phyloP scores from a whole-genome alignment of 2,113 vertebrate species.

The Morphnarchus princeps region DNA sequence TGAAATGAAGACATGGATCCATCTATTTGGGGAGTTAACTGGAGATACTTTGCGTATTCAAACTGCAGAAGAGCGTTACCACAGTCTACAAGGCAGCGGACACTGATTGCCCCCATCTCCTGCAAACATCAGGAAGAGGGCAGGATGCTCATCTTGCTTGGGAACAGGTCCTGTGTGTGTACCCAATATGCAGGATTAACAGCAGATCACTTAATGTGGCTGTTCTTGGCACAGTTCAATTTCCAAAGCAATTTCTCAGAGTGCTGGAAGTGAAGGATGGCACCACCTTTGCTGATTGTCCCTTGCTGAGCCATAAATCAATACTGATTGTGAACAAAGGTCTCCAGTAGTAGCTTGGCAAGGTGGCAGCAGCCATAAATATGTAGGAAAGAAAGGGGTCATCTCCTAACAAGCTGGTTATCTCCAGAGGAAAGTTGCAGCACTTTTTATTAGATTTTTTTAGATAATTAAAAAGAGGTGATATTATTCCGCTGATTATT shows the following conservation, averaged over 20 bases:
- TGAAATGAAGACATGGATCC: not conserved
- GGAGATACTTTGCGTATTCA: not conserved
- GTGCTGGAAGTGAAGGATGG: not conserved
- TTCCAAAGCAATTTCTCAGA: not conserved
- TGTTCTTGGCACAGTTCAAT: not conserved
- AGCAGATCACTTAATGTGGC: not conserved
- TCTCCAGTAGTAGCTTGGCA: not conserved
- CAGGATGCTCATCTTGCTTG: rapidly evolving
- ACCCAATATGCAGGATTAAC: not conserved
- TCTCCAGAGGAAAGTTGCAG: not conserved
- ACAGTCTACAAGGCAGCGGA: not conserved
- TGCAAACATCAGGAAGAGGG: not conserved
- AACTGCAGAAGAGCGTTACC: not conserved
- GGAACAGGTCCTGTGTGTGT: not conserved
- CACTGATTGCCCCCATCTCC: not conserved
- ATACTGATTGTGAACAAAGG: not conserved
- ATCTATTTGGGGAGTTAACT: not conserved
- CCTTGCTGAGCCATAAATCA: not conserved
- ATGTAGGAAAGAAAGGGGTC: not conserved
- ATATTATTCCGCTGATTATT: not conserved
- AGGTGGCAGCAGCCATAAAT: slow-evolving; percentile 13
- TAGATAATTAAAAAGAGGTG: not conserved
- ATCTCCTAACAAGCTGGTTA: not conserved
- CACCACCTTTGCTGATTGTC: not conserved
- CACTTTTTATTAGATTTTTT: not conserved